Percentiles rank a stretch among this genome's conserved stretches.
Conservation (phyloP, 1,140 invertebrate species). For the Babylonia areolata region DNA sequence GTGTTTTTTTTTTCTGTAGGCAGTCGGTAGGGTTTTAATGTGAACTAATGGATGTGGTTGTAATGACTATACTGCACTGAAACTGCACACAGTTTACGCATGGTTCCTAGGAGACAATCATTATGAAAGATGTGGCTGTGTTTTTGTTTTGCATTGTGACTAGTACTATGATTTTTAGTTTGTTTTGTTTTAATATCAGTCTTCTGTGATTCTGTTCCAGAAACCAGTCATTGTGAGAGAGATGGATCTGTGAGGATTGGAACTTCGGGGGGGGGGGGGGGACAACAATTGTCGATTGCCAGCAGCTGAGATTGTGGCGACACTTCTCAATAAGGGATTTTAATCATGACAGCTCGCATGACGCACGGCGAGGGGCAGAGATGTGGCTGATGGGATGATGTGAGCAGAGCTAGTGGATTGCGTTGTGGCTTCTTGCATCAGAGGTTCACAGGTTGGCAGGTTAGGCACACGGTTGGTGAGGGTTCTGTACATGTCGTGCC, state of each 20-base stretch:
- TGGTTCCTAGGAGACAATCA: background rate
- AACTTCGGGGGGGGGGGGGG: background rate
- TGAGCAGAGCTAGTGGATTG: background rate
- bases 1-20: background rate
- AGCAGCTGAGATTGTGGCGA: background rate
- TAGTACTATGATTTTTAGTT: no score
- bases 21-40: background rate
- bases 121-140: no score
- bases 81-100: background rate
- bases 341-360: background rate
- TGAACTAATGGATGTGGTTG: background rate
- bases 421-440: background rate
- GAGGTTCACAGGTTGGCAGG: background rate
- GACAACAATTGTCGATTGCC: background rate
- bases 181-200: no score
- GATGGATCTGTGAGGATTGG: constrained; percentile 27
- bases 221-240: constrained; percentile 24
- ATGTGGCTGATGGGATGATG: no score
- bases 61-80: no score
- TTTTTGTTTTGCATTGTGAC: background rate
- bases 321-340: background rate
- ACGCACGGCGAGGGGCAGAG: background rate
- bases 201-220: constrained; percentile 7
- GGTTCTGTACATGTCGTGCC: background rate
- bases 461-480: background rate